Percentiles rank a stretch among this genome's conserved stretches.
phyloP scores from a whole-genome alignment of 2,113 vertebrate genomes.

The Elephantulus edwardii region DNA sequence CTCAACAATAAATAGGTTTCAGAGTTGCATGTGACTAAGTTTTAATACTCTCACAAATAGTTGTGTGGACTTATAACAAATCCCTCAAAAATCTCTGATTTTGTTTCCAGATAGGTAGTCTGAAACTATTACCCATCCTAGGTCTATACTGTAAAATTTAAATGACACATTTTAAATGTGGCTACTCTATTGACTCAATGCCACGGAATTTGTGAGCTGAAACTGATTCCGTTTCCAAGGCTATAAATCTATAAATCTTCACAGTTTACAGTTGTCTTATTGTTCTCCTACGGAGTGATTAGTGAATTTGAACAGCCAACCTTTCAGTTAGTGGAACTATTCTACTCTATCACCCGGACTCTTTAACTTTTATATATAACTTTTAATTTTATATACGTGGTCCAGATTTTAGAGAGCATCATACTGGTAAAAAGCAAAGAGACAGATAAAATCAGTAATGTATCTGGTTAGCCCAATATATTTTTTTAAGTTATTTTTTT shows the following conservation, averaged over 20 bases:
- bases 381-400: neutral
- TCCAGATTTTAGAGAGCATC: constrained; percentile 38
- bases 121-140: neutral
- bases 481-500: too few relatives aligned
- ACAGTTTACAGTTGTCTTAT: too few relatives aligned
- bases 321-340: too few relatives aligned
- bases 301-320: too few relatives aligned
- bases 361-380: too few relatives aligned
- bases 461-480: too few relatives aligned
- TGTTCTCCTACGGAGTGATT: too few relatives aligned
- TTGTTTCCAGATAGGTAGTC: neutral
- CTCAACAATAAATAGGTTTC: neutral
- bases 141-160: constrained; percentile 24
- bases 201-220: too few relatives aligned
- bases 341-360: too few relatives aligned
- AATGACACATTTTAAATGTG: constrained; percentile 21
- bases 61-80: constrained; percentile 39
- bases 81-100: constrained; percentile 14
- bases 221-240: too few relatives aligned
- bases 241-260: too few relatives aligned
- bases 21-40: neutral
- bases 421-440: constrained; percentile 54
- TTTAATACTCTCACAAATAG: neutral
- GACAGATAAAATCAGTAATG: constrained; percentile 55
- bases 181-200: too few relatives aligned